Evolutionary conservation across 2,888 invertebrate species (phyloP).

Genomic region (Coelinius sp.): DNA sequence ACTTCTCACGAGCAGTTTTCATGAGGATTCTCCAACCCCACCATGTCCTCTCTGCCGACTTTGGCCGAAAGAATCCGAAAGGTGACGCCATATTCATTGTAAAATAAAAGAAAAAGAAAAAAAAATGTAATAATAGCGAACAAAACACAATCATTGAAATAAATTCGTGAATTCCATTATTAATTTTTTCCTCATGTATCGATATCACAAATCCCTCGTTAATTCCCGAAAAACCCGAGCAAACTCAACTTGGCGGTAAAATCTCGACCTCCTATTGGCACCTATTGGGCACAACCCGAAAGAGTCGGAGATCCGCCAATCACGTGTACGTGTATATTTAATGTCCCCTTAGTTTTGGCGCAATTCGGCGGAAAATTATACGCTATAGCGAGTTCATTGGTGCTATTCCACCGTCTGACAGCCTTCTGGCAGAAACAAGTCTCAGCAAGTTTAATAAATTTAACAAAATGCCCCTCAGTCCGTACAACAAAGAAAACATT

Average conservation of each 20-base stretch:
- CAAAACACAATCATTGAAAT: not conserved
- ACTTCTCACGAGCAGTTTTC: too few relatives aligned
- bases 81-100: too few relatives aligned
- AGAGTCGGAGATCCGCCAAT: constrained; percentile 34
- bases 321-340: not conserved
- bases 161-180: not conserved
- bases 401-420: not conserved
- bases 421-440: constrained; percentile 20
- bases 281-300: not conserved
- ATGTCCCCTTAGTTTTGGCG: too few relatives aligned
- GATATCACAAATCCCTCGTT: not conserved
- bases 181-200: not conserved
- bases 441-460: constrained; percentile 8
- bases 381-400: not conserved
- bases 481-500: constrained; percentile 66
- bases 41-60: too few relatives aligned
- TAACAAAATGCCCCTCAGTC: constrained; percentile 58
- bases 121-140: too few relatives aligned
- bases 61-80: too few relatives aligned
- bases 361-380: too few relatives aligned
- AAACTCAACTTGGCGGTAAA: constrained; percentile 40
- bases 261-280: constrained; percentile 12
- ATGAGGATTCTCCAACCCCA: too few relatives aligned
- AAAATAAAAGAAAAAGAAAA: too few relatives aligned
- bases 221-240: not conserved